Conservation (phyloP, 2,113 vertebrate genomes). For the Xenopus borealis region DNA sequence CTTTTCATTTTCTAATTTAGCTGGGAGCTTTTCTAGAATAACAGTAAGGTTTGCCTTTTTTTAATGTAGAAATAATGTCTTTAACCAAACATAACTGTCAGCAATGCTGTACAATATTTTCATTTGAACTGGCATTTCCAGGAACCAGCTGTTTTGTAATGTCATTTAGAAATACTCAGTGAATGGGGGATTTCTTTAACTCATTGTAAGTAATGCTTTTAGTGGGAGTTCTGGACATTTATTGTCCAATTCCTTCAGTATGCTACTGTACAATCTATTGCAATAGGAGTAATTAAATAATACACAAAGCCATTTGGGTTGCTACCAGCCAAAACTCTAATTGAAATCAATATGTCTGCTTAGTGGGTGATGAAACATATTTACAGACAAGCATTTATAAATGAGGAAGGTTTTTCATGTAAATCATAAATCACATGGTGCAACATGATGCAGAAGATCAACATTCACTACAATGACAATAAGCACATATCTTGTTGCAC, state of each 20-base stretch:
- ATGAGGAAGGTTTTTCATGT: no score
- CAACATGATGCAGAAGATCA: no score
- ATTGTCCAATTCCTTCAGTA: background rate
- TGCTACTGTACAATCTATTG: background rate
- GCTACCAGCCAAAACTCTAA: background rate
- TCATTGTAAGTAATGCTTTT: background rate
- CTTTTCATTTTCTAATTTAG: constrained; percentile 24
- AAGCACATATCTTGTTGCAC: no score
- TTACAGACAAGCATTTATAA: background rate
- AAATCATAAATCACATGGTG: no score
- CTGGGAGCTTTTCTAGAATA: constrained; percentile 7
- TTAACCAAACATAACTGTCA: constrained; percentile 32
- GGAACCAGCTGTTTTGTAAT: constrained; percentile 25
- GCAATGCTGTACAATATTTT: constrained; percentile 9
- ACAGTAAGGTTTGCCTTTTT: background rate
- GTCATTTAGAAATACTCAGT: constrained; percentile 21
- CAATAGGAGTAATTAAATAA: constrained; percentile 15
- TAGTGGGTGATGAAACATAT: constrained; percentile 9
- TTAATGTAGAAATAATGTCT: constrained; percentile 8
- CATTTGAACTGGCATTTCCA: constrained; percentile 25
- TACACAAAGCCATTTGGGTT: constrained; percentile 4
- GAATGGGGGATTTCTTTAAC: constrained; percentile 10
- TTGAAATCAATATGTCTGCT: background rate
- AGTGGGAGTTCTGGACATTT: no score
- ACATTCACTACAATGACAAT: no score